A percentile compares a stretch with the other conserved stretches of the same genome.
These are phyloP conservation scores for Orientallactaga bullata DNA, from an alignment of 2,113 vertebrate genomes.

Conservation along the genomic window DNA sequence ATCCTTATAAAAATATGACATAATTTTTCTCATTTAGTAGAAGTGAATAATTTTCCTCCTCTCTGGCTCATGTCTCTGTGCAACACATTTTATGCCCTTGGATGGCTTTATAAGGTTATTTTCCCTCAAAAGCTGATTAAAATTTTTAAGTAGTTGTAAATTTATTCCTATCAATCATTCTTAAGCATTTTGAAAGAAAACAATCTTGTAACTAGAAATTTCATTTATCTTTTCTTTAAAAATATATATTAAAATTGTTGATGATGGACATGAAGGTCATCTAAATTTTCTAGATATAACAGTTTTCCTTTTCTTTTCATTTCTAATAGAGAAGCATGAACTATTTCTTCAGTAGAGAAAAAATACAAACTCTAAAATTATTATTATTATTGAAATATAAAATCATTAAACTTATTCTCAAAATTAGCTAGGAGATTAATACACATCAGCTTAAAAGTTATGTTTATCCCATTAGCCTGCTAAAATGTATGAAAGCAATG, in stretches of 20 bases:
- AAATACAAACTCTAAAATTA: neutral
- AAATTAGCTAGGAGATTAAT: neutral
- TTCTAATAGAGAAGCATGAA: neutral
- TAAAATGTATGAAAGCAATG: neutral
- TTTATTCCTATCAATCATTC: slow-evolving; percentile 54
- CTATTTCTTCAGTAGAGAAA: slow-evolving; percentile 6
- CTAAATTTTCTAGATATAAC: slow-evolving; percentile 23
- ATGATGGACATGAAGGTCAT: slow-evolving; percentile 39
- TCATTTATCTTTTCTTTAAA: slow-evolving; percentile 48
- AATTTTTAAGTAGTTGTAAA: slow-evolving; percentile 48
- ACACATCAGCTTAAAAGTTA: neutral
- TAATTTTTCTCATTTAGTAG: slow-evolving; percentile 34
- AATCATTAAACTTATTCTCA: slow-evolving; percentile 2
- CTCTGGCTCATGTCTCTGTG: neutral
- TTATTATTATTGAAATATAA: slow-evolving; percentile 40
- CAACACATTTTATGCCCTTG: slow-evolving; percentile 48
- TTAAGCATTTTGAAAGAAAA: slow-evolving; percentile 60
- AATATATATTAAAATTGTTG: slow-evolving; percentile 58
- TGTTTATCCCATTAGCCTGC: neutral
- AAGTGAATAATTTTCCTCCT: slow-evolving; percentile 19
- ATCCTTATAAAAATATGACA: neutral
- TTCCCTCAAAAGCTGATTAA: slow-evolving; percentile 63
- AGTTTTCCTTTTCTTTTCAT: slow-evolving; percentile 54
- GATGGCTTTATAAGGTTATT: slow-evolving; percentile 52
- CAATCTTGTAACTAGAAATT: slow-evolving; percentile 56